These are phyloP conservation scores for Mimumesa dahlbomi DNA, from an alignment of 2,888 invertebrate species.

Conservation along the genomic window DNA sequence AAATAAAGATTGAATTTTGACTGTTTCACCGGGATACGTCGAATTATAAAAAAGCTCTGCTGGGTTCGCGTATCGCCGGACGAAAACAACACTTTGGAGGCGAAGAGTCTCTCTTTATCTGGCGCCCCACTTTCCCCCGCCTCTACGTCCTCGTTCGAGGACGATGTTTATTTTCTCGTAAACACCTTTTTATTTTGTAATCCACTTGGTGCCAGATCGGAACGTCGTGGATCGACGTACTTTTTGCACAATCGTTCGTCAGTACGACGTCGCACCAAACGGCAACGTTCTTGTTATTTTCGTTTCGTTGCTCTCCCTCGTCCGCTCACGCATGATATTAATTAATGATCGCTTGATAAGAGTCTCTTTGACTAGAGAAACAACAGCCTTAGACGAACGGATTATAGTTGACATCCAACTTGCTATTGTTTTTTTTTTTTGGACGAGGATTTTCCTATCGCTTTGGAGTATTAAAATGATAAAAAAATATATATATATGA, in stretches of 20 bases:
- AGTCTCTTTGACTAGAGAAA: too few species aligned
- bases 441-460: too few species aligned
- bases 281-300: not conserved
- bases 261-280: not conserved
- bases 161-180: not conserved
- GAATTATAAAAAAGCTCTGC: not conserved
- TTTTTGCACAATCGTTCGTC: constrained; percentile 12
- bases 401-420: too few species aligned
- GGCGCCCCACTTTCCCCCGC: too few species aligned
- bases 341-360: too few species aligned
- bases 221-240: constrained; percentile 38
- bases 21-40: constrained; percentile 3
- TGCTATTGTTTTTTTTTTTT: too few species aligned
- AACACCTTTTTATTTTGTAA: constrained; percentile 2
- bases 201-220: constrained; percentile 12
- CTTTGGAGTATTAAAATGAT: too few species aligned
- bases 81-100: not conserved
- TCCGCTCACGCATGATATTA: not conserved
- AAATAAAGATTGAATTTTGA: constrained; percentile 2
- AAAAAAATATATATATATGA: too few species aligned
- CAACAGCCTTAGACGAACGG: too few species aligned
- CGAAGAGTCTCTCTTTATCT: not conserved
- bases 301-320: not conserved
- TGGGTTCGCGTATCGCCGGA: not conserved
- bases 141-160: not conserved